Conservation (phyloP, 2,113 vertebrate genomes). For the Eidolon helvum region DNA sequence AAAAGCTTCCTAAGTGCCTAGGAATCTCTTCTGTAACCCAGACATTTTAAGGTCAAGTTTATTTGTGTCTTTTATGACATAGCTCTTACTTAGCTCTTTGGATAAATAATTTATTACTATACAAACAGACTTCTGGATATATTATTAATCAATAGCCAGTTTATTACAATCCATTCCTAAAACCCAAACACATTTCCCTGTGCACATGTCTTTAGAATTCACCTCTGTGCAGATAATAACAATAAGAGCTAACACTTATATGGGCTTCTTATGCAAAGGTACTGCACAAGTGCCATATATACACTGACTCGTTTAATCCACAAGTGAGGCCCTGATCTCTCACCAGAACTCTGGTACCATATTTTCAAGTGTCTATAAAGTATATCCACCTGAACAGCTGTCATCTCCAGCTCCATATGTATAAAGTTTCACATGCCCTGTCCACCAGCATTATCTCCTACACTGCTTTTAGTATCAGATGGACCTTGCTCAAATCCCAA, state of each 20-base stretch:
- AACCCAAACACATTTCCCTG: background rate
- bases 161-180: background rate
- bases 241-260: background rate
- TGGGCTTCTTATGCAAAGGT: background rate
- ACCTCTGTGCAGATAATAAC: background rate
- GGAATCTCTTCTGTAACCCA: background rate
- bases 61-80: background rate
- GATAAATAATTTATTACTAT: background rate
- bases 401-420: background rate
- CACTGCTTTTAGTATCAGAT: background rate
- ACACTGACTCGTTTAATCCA: background rate
- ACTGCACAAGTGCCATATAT: background rate
- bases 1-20: background rate
- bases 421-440: background rate
- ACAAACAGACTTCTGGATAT: background rate
- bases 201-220: background rate
- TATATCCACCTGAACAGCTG: background rate
- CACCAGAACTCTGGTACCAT: accelerated
- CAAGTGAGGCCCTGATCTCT: background rate
- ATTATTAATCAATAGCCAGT: background rate
- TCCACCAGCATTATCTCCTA: background rate
- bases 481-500: background rate
- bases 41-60: background rate
- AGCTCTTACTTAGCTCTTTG: background rate
- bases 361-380: background rate